A percentile compares a stretch with the other conserved stretches of the same genome.
Conservation (phyloP, 2,888 invertebrate genomes). For the Perithous albicinctus region DNA sequence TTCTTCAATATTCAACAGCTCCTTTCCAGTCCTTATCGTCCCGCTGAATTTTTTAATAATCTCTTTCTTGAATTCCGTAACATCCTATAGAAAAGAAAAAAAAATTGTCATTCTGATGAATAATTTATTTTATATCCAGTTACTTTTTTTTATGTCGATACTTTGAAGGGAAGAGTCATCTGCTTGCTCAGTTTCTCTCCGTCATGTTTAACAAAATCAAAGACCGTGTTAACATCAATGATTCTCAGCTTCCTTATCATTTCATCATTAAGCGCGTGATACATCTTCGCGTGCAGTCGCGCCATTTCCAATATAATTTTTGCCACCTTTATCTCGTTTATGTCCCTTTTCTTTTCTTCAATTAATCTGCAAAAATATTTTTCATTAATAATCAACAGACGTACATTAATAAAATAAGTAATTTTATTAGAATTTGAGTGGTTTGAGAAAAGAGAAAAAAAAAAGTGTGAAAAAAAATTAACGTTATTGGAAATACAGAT, state of each 20-base stretch:
- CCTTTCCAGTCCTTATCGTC: conserved; percentile 59
- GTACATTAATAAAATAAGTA: neutral
- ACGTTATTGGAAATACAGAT: no score
- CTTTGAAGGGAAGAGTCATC: conserved; percentile 85
- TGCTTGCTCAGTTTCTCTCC: conserved; percentile 85
- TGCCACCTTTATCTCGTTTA: conserved; percentile 17
- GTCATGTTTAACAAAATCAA: conserved; percentile 87
- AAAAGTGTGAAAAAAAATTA: no score
- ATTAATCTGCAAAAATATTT: neutral
- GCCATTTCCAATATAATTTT: conserved; percentile 71
- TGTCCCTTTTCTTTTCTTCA: neutral
- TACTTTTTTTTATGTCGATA: conserved; percentile 74
- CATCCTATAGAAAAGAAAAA: conserved; percentile 79
- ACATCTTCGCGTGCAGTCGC: conserved; percentile 72
- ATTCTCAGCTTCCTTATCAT: conserved; percentile 85
- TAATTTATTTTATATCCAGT: neutral
- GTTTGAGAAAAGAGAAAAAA: no score
- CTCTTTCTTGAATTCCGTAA: conserved; percentile 83
- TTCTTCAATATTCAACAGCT: conserved; percentile 70
- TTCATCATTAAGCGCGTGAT: conserved; percentile 84
- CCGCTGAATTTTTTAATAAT: conserved; percentile 83
- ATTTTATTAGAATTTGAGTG: no score
- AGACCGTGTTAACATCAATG: conserved; percentile 86
- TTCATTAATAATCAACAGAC: neutral
- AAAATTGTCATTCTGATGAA: conserved; percentile 69